Conservation (phyloP, 2,888 invertebrate genomes). For the Serrognathus titanus region DNA sequence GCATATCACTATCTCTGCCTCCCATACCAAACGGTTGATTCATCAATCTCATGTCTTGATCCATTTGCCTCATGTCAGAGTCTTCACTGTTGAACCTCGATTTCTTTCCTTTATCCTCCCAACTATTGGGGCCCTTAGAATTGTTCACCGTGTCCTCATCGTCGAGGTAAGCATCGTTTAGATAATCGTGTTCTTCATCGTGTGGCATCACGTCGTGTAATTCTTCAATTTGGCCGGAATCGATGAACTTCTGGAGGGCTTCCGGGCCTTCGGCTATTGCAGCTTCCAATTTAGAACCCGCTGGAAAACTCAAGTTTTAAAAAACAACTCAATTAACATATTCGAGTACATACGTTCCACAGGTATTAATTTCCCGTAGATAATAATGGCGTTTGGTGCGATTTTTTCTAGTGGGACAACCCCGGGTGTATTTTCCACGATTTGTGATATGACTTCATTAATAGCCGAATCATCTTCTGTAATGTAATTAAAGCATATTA, state of each 20-base stretch:
- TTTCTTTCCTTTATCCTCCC: slow-evolving; percentile 7
- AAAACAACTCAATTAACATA: neutral
- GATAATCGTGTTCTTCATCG: slow-evolving; percentile 55
- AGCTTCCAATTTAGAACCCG: slow-evolving; percentile 72
- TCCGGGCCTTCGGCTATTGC: slow-evolving; percentile 76
- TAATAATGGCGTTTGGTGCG: slow-evolving; percentile 74
- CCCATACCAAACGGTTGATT: slow-evolving; percentile 2
- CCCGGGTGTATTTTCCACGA: slow-evolving; percentile 75
- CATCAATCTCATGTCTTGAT: slow-evolving; percentile 37
- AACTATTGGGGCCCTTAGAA: neutral
- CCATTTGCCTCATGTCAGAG: slow-evolving; percentile 29
- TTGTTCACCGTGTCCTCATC: slow-evolving; percentile 45
- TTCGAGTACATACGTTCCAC: slow-evolving; percentile 60
- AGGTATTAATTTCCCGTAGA: slow-evolving; percentile 78
- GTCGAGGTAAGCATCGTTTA: slow-evolving; percentile 47
- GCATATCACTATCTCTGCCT: slow-evolving; percentile 32
- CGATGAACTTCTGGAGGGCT: slow-evolving; percentile 72
- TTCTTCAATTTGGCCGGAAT: slow-evolving; percentile 78
- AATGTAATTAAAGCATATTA: no score
- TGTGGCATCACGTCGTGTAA: slow-evolving; percentile 73
- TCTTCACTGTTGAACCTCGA: slow-evolving; percentile 13
- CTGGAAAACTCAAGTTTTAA: slow-evolving; percentile 41
- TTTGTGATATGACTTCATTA: slow-evolving; percentile 67
- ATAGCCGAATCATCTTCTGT: slow-evolving; percentile 51
- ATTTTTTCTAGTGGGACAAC: slow-evolving; percentile 74